These are phyloP conservation scores for Engraulis encrasicolus DNA, from an alignment of 2,113 vertebrate genomes.

Conservation along the genomic window DNA sequence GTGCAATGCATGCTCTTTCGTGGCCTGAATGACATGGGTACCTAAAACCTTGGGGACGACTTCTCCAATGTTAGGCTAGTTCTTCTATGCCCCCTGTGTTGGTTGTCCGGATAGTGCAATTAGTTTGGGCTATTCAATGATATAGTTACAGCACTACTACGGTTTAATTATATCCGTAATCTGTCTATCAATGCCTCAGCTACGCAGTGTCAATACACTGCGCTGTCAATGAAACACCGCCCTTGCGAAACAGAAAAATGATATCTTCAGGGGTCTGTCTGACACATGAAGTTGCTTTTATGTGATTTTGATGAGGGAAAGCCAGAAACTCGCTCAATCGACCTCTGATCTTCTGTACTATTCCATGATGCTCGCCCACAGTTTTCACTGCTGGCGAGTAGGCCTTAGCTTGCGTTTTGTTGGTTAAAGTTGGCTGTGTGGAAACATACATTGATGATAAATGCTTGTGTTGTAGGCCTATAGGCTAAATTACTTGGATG, in stretches of 20 bases:
- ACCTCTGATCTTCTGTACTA: slow-evolving; percentile 20
- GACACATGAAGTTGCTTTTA: background rate
- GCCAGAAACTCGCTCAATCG: background rate
- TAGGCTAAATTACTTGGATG: background rate
- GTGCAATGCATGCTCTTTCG: background rate
- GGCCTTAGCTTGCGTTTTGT: background rate
- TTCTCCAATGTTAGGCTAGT: background rate
- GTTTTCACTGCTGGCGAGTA: background rate
- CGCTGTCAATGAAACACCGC: background rate
- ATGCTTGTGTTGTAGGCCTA: background rate
- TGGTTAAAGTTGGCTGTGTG: background rate
- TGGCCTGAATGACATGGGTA: background rate
- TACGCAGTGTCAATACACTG: background rate
- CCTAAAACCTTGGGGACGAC: background rate
- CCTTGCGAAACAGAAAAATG: background rate
- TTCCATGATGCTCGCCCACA: background rate
- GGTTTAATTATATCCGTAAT: background rate
- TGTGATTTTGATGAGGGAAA: slow-evolving; percentile 12
- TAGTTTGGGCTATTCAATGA: background rate
- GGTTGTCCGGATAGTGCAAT: background rate
- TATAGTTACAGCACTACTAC: background rate
- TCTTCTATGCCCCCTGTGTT: background rate
- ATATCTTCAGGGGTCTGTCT: background rate
- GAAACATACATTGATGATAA: background rate
- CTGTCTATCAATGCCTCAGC: background rate